Percentiles rank a stretch among this genome's conserved stretches.
Evolutionary conservation across 2,113 vertebrate species (phyloP).

Genomic region (Todiramphus chloris): DNA sequence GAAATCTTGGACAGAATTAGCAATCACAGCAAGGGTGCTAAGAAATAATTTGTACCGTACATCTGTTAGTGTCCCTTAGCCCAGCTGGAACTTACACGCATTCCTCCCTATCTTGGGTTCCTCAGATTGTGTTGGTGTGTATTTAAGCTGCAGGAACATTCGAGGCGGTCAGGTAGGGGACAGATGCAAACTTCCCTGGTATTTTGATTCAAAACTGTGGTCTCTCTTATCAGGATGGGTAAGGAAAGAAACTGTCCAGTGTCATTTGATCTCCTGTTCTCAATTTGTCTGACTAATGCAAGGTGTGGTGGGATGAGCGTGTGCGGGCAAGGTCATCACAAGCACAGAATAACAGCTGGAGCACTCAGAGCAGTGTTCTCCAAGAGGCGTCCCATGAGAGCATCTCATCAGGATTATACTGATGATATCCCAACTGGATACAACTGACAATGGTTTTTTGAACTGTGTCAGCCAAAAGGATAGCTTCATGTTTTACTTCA

Average conservation of each 20-base stretch:
- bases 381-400: neutral
- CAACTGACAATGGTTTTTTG: neutral
- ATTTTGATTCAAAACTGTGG: neutral
- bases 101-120: slow-evolving; percentile 17
- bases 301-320: neutral
- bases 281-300: neutral
- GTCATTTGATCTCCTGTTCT: neutral
- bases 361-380: accelerated
- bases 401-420: neutral
- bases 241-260: neutral
- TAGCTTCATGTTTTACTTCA: neutral
- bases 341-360: neutral
- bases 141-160: slow-evolving; percentile 27
- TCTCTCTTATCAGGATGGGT: neutral
- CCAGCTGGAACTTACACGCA: slow-evolving; percentile 48
- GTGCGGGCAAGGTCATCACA: neutral
- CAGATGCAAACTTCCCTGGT: neutral
- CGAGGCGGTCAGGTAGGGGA: neutral
- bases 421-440: neutral
- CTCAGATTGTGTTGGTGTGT: slow-evolving; percentile 17
- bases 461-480: neutral
- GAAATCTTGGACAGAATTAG: slow-evolving; percentile 62
- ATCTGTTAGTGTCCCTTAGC: slow-evolving; percentile 56
- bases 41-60: slow-evolving; percentile 56
- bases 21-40: slow-evolving; percentile 65